Evolutionary conservation across 2,888 invertebrate genomes (phyloP).

Genomic region (Lasioglossum oenotherae): DNA sequence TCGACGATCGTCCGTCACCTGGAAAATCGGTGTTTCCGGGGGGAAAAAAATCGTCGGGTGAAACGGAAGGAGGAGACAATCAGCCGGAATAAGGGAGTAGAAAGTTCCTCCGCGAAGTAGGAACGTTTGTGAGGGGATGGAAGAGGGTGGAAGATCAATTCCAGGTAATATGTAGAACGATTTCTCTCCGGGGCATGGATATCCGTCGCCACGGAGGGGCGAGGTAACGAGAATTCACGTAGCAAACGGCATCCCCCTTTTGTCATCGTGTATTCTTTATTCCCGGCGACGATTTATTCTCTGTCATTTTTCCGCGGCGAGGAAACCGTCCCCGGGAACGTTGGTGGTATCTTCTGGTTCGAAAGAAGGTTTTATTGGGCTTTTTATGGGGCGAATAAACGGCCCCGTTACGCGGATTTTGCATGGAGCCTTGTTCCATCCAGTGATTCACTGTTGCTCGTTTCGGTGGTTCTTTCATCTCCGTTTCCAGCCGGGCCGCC

Average conservation of each 20-base stretch:
- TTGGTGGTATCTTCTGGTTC: constrained; percentile 61
- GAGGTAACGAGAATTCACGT: constrained; percentile 63
- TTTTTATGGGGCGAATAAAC: constrained; percentile 80
- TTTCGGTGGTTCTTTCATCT: constrained; percentile 43
- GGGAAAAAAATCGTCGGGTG: background rate
- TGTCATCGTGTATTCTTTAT: constrained; percentile 73
- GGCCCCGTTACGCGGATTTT: constrained; percentile 79
- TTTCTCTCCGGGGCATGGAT: constrained; percentile 75
- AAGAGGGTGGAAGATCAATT: constrained; percentile 74
- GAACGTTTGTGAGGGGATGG: constrained; percentile 15
- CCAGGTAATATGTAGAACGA: constrained; percentile 79
- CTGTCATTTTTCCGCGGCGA: constrained; percentile 77
- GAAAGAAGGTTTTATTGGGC: constrained; percentile 77
- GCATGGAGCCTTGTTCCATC: constrained; percentile 75
- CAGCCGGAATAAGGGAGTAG: background rate
- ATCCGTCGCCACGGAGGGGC: constrained; percentile 58
- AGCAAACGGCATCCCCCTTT: constrained; percentile 41
- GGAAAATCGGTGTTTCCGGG: background rate
- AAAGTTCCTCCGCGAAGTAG: background rate
- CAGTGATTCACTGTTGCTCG: constrained; percentile 74
- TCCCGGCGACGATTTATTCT: constrained; percentile 75
- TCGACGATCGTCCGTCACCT: constrained; percentile 32
- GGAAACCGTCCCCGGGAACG: constrained; percentile 19
- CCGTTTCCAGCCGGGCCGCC: background rate
- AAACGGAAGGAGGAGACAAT: background rate